These are phyloP conservation scores for Tiphia femorata DNA, from an alignment of 2,888 invertebrate genomes.

Conservation along the genomic window DNA sequence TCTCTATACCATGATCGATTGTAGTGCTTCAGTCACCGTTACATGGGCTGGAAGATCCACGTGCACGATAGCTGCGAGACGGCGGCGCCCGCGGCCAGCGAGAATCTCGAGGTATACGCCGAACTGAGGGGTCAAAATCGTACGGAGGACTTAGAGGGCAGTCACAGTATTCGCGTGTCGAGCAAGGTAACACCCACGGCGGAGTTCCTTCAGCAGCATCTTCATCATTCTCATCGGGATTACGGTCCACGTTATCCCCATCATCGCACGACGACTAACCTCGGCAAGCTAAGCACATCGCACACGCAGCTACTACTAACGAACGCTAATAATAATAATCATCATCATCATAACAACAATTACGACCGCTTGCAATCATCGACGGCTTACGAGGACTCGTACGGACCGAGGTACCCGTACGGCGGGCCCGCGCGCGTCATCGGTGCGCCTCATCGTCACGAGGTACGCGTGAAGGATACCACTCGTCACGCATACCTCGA, in stretches of 20 bases:
- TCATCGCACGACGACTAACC: constrained; percentile 47
- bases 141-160: constrained; percentile 58
- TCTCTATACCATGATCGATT: no score
- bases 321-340: constrained; percentile 47
- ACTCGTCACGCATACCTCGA: constrained; percentile 30
- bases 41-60: constrained; percentile 96
- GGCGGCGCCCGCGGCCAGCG: constrained; percentile 69
- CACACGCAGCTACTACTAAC: constrained; percentile 46
- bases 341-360: no score
- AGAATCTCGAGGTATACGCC: constrained; percentile 71
- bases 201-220: constrained; percentile 59
- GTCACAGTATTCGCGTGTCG: constrained; percentile 56
- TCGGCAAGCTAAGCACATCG: constrained; percentile 43
- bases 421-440: background rate
- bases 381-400: constrained; percentile 36
- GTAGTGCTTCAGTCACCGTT: constrained; percentile 92
- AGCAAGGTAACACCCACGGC: constrained; percentile 65
- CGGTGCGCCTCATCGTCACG: constrained; percentile 26
- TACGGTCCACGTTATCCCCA: constrained; percentile 49
- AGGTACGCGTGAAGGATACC: constrained; percentile 38
- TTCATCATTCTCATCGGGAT: constrained; percentile 47
- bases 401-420: constrained; percentile 23
- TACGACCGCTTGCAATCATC: constrained; percentile 51
- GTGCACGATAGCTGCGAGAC: constrained; percentile 86
- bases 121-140: constrained; percentile 58